Percentiles rank a stretch among this genome's conserved stretches.
Evolutionary conservation across 2,797 vertebrate species (phyloP).

Genomic region (Graptemys geographica): DNA sequence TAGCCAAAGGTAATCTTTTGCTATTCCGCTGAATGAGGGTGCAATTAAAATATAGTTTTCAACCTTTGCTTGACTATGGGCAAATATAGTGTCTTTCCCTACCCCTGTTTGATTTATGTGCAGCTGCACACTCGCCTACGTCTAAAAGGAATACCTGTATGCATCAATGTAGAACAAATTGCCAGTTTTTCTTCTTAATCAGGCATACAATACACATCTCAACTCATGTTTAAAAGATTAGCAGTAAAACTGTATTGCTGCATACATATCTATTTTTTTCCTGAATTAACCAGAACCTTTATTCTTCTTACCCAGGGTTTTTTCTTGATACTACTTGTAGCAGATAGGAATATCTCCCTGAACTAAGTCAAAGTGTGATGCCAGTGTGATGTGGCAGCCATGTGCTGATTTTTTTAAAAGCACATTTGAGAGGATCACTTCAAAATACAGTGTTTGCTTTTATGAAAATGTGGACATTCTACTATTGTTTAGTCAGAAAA

Average conservation of each 20-base stretch:
- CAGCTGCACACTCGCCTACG: background rate
- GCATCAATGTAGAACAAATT: background rate
- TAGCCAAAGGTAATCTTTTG: background rate
- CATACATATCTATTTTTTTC: background rate
- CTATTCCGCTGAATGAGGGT: background rate
- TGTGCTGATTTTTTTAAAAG: background rate
- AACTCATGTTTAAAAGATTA: constrained; percentile 26
- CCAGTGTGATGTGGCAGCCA: background rate
- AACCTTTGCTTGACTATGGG: background rate
- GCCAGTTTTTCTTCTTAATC: constrained; percentile 26
- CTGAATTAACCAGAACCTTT: constrained; percentile 8
- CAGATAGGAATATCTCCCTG: background rate
- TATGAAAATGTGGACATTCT: background rate
- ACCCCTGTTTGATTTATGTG: background rate
- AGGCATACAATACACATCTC: background rate
- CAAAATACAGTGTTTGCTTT: background rate
- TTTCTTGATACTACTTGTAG: background rate
- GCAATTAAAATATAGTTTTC: background rate
- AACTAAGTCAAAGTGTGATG: background rate
- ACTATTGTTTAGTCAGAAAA: background rate
- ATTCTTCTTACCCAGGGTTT: background rate
- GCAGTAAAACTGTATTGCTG: background rate
- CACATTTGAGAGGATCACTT: background rate
- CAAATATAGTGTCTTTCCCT: background rate
- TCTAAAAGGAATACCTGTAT: background rate